Base-by-base conservation (phyloP, 2,888 invertebrate genomes). In the Masnerella sp. region DNA sequence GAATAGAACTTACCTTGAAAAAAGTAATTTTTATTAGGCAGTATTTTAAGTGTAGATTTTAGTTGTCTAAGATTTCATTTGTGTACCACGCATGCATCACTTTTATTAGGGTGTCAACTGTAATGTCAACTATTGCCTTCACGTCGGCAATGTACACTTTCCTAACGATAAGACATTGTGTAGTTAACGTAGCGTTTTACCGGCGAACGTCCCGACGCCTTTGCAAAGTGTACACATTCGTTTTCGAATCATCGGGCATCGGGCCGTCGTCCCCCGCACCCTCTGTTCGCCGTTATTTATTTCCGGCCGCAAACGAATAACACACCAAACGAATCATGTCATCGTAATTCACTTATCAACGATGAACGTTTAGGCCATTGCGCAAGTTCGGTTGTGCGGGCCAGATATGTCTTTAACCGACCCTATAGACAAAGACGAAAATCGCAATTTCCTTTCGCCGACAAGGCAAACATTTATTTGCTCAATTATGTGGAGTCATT, bases 141-240 rank as follows among this genome's bases (percentile, higher is more conserved):
- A 14, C 49, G 45, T 69, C 45, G 65, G 67, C 49, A 70, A 54
- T 34, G 43, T 74, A 76, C 68, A 56, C 68, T 68, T 77, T 74
- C 71, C 74, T 47, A 42, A 71, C 69, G 11, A 34, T 5, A n/a
- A 77, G 74, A 76, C 47, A 58, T 73, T 74, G 73, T 74, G 74
- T 77, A 76, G 75, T 69, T 64, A 69, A 34, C 43, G 54, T 76
- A 69, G 58, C 42, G 25, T 52, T 71, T 52, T 65, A 72, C 12
- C 64, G 61, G 43, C 36, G 36, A 73, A 71, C 71, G 72, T n/a
- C 62, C 38, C 72, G 45, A 32, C 38, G 32, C 22, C 9, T 42
- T 68, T 43, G 58, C 34, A 59, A 54, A 61, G 45, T 43, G 51
- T 59, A 73, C 38, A 36, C 34, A 11, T 47, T 58, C 25, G 22